phyloP scores from a whole-genome alignment of 2,888 invertebrate genomes.

The Eurois occulta region DNA sequence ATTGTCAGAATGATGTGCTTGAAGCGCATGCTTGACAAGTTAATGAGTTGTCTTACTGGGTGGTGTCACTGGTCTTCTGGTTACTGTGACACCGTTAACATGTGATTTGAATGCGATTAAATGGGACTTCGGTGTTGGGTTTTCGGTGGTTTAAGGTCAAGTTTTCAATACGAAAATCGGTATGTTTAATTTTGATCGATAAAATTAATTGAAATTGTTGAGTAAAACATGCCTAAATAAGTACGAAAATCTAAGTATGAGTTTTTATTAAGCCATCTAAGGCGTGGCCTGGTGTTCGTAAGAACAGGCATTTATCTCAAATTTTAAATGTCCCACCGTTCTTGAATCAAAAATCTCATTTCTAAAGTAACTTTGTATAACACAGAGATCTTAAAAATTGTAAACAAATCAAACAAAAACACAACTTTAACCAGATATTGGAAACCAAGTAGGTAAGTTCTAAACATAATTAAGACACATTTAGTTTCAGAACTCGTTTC shows the following conservation, averaged over 20 bases:
- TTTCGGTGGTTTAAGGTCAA: background rate
- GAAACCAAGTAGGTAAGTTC: background rate
- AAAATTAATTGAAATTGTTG: background rate
- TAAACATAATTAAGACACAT: background rate
- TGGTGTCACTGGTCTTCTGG: constrained; percentile 25
- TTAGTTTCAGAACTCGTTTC: constrained; percentile 23
- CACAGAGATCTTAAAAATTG: background rate
- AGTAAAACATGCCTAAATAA: background rate
- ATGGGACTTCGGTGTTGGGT: constrained; percentile 5
- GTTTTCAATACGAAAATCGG: background rate
- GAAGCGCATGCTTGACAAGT: constrained; percentile 48
- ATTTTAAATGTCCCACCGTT: background rate
- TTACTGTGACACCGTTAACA: constrained; percentile 51
- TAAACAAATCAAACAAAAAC: background rate
- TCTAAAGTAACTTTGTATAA: background rate
- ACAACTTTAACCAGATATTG: background rate
- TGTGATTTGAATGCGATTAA: constrained; percentile 43
- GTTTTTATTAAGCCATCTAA: background rate
- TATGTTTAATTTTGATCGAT: background rate
- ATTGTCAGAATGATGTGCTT: constrained; percentile 49
- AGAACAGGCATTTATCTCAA: background rate
- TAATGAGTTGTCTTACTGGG: constrained; percentile 53
- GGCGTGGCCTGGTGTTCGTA: background rate
- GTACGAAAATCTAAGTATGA: background rate
- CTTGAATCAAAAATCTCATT: background rate